Evolutionary conservation across 2,113 vertebrate genomes (phyloP).

Genomic region (Cisticola juncidis): DNA sequence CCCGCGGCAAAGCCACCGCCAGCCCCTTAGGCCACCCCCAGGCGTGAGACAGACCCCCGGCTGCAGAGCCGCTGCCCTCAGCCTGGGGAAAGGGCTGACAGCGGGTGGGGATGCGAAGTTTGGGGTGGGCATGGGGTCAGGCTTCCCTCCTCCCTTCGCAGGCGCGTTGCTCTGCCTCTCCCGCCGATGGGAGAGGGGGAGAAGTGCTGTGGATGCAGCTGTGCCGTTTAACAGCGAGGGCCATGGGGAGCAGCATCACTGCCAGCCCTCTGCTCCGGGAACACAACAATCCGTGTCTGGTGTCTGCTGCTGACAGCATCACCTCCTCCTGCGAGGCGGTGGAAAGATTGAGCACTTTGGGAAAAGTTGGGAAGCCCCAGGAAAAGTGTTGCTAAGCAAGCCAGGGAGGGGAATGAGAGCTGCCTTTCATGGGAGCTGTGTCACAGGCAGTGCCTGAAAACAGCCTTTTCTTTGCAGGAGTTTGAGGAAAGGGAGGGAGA

Average conservation of each 20-base stretch:
- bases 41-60: not conserved
- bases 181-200: rapidly evolving
- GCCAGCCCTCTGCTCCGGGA: not conserved
- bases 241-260: not conserved
- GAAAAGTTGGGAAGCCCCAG: not conserved
- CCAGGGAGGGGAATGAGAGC: not conserved
- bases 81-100: not conserved
- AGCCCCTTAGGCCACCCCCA: rapidly evolving
- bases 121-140: not conserved
- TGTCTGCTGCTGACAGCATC: not conserved
- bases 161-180: rapidly evolving
- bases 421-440: not conserved
- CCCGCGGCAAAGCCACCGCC: rapidly evolving
- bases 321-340: not conserved
- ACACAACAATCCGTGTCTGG: rapidly evolving
- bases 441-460: not conserved
- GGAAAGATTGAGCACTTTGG: rapidly evolving
- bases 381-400: not conserved
- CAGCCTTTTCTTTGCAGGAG: not conserved
- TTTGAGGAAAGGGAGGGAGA: not conserved
- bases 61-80: not conserved
- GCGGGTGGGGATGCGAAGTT: rapidly evolving
- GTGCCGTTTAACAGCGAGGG: rapidly evolving
- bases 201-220: not conserved
- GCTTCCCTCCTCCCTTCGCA: not conserved